phyloP scores from a whole-genome alignment of 2,888 invertebrate species.

The Megastigmus dorsalis region DNA sequence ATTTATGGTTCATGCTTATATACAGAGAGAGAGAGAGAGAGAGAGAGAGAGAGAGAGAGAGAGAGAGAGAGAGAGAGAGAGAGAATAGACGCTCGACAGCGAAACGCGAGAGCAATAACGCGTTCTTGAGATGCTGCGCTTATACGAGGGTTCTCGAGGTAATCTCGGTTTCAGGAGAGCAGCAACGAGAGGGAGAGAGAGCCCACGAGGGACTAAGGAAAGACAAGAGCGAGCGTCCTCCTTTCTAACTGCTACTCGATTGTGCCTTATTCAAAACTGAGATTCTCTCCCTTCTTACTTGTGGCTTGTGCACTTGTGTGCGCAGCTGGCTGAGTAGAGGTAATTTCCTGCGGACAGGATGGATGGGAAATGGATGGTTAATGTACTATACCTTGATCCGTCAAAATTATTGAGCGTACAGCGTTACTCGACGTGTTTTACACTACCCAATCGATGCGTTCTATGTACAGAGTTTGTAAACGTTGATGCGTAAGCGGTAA shows the following conservation, averaged over 20 bases:
- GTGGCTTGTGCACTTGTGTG: neutral
- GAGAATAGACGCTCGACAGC: conserved; percentile 56
- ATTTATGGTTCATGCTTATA: conserved; percentile 56
- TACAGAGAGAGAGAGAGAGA: too few relatives aligned
- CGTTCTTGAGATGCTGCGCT: conserved; percentile 46
- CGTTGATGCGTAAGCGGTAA: conserved; percentile 1
- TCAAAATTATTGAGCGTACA: conserved; percentile 44
- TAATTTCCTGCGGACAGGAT: conserved; percentile 39
- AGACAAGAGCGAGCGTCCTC: conserved; percentile 5
- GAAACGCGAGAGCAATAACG: conserved; percentile 64
- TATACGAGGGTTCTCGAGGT: conserved; percentile 56
- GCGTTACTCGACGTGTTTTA: conserved; percentile 11
- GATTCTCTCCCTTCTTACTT: too few relatives aligned
- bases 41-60: too few relatives aligned
- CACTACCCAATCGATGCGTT: neutral
- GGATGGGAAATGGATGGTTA: conserved; percentile 33
- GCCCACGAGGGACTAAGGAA: conserved; percentile 41
- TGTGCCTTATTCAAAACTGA: conserved; percentile 47
- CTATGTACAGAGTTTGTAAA: neutral
- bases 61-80: too few relatives aligned
- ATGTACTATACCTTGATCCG: conserved; percentile 47
- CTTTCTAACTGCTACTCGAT: conserved; percentile 22
- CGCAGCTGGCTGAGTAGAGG: neutral
- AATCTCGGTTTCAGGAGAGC: conserved; percentile 58
- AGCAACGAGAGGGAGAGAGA: conserved; percentile 31